Conservation (phyloP, 1,140 invertebrate genomes). For the Eufriesea mexicana region DNA sequence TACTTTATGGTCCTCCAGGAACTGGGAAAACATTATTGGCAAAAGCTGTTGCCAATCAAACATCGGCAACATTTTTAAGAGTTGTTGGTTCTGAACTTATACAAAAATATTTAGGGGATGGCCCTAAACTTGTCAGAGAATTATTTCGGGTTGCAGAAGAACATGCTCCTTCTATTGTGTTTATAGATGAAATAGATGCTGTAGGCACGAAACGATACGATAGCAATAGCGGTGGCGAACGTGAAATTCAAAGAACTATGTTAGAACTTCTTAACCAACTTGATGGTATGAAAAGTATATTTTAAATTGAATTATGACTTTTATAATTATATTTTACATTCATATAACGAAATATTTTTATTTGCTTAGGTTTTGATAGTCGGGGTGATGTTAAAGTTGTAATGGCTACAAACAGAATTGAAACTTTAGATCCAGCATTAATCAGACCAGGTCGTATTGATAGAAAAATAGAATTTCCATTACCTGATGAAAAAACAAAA, state of each 20-base stretch:
- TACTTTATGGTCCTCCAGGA: slow-evolving; percentile 98
- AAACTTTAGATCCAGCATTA: slow-evolving; percentile 98
- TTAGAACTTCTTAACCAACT: slow-evolving; percentile 99
- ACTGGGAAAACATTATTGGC: slow-evolving; percentile 99
- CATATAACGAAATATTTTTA: slow-evolving; percentile 25
- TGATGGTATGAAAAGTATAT: slow-evolving; percentile 86
- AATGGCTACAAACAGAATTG: slow-evolving; percentile 99
- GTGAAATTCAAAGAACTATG: slow-evolving; percentile 99
- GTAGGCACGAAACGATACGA: slow-evolving; percentile 99
- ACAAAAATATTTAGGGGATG: slow-evolving; percentile 99
- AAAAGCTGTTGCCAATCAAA: slow-evolving; percentile 99
- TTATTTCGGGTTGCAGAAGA: slow-evolving; percentile 99
- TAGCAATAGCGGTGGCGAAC: slow-evolving; percentile 99
- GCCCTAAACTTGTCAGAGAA: slow-evolving; percentile 98
- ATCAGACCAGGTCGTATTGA: slow-evolving; percentile 99
- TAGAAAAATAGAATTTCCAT: slow-evolving; percentile 99
- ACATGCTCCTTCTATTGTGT: slow-evolving; percentile 99
- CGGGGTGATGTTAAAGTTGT: slow-evolving; percentile 93
- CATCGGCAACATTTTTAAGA: slow-evolving; percentile 98
- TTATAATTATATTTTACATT: slow-evolving; percentile 4
- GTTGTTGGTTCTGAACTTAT: slow-evolving; percentile 99
- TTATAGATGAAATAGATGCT: slow-evolving; percentile 99
- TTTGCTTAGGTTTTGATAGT: slow-evolving; percentile 87
- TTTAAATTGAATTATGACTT: not conserved
- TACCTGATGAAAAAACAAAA: slow-evolving; percentile 99